Percentiles rank a stretch among this genome's conserved stretches.
These are phyloP conservation scores for Platygyra sinensis DNA, from an alignment of 64 coral and sea anemone genomes.

Conservation along the genomic window DNA sequence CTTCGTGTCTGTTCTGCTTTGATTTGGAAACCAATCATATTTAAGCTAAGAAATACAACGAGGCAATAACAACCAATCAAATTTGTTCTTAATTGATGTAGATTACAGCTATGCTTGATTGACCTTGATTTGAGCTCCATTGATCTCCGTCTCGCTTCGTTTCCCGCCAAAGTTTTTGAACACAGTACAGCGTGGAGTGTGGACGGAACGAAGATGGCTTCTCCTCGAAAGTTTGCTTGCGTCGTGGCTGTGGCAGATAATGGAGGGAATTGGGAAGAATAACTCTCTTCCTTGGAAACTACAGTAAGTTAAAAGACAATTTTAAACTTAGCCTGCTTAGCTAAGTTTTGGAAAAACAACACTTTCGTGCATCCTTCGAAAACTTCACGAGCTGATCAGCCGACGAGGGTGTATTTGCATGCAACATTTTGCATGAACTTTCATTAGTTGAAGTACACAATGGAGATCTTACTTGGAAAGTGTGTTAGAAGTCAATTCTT, in stretches of 20 bases:
- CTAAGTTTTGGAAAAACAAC: background rate
- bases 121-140: too few species aligned
- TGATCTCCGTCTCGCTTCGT: background rate
- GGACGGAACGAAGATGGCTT: constrained; percentile 35
- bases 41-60: constrained; percentile 17
- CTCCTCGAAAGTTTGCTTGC: constrained; percentile 52
- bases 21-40: constrained; percentile 1
- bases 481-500: background rate
- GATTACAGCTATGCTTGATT: background rate
- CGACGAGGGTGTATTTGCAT: background rate
- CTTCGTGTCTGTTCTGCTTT: background rate
- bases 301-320: constrained; percentile 36
- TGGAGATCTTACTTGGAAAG: background rate
- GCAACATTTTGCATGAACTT: background rate
- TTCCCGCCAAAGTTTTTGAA: constrained; percentile 16
- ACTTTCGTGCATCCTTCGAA: background rate
- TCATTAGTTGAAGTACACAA: background rate
- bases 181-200: background rate
- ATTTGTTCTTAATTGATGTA: background rate
- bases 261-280: constrained; percentile 73
- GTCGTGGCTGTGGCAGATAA: constrained; percentile 67
- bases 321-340: background rate
- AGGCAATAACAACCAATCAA: background rate
- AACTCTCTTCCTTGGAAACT: constrained; percentile 69
- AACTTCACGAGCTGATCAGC: background rate